Conservation (phyloP, 1,140 invertebrate genomes). For the Cardiocondyla obscurior region DNA sequence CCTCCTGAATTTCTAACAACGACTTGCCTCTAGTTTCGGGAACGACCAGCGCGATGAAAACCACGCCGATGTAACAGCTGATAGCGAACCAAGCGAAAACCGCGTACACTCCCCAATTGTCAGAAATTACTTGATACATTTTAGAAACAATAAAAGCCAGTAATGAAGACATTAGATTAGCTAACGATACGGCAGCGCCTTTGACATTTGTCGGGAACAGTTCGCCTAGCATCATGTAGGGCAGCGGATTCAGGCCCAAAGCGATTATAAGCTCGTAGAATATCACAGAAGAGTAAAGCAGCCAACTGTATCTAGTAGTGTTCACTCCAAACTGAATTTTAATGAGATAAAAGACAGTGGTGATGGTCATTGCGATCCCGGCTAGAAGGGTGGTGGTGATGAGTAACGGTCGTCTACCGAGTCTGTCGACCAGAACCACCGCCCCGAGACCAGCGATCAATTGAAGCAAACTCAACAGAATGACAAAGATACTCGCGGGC, state of each 20-base stretch:
- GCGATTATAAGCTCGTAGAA: conserved; percentile 86
- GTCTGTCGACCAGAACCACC: conserved; percentile 84
- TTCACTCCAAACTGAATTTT: conserved; percentile 79
- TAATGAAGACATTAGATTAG: conserved; percentile 80
- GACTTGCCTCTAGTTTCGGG: conserved; percentile 90
- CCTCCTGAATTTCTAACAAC: conserved; percentile 87
- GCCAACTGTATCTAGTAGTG: conserved; percentile 79
- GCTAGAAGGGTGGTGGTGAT: conserved; percentile 84
- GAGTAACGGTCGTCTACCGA: conserved; percentile 85
- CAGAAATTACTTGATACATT: conserved; percentile 84
- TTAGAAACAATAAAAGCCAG: conserved; percentile 85
- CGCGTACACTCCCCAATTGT: conserved; percentile 84
- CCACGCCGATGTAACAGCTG: conserved; percentile 84
- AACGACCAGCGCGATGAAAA: conserved; percentile 86
- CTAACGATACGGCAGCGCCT: conserved; percentile 84
- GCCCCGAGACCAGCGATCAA: conserved; percentile 86
- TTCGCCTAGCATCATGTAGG: conserved; percentile 87
- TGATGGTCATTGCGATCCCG: conserved; percentile 79
- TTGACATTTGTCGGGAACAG: conserved; percentile 87
- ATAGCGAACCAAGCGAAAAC: conserved; percentile 85
- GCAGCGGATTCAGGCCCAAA: conserved; percentile 85
- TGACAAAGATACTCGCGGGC: conserved; percentile 84
- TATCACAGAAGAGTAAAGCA: conserved; percentile 85
- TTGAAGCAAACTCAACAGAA: conserved; percentile 87
- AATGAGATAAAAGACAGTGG: conserved; percentile 83